Evolutionary conservation across 2,797 vertebrate species (phyloP).

Genomic region (Argentina silus): DNA sequence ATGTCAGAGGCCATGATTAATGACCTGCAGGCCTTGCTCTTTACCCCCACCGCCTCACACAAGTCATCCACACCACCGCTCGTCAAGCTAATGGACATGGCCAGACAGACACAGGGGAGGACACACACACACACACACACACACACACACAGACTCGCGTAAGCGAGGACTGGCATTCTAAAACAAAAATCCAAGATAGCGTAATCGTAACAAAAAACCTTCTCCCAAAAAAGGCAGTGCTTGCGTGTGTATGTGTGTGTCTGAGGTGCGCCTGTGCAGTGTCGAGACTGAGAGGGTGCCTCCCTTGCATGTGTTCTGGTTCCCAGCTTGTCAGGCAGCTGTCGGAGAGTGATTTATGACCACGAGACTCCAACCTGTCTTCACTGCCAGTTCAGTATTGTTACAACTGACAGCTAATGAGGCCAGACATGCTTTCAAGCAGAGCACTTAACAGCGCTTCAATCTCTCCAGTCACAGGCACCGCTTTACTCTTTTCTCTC

Average conservation of each 20-base stretch:
- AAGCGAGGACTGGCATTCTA: slow-evolving; percentile 20
- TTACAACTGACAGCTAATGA: slow-evolving; percentile 98
- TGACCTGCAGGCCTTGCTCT: slow-evolving; percentile 74
- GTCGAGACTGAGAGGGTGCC: slow-evolving; percentile 58
- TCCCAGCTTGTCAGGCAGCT: slow-evolving; percentile 87
- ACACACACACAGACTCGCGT: slow-evolving; percentile 26
- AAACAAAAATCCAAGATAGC: no score
- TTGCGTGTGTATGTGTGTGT: slow-evolving; percentile 32
- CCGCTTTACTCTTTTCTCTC: slow-evolving; percentile 49
- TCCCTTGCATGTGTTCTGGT: slow-evolving; percentile 72
- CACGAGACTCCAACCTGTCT: slow-evolving; percentile 90
- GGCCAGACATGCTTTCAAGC: slow-evolving; percentile 86
- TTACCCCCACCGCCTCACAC: slow-evolving; percentile 47
- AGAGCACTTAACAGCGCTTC: slow-evolving; percentile 81
- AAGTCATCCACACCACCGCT: slow-evolving; percentile 63
- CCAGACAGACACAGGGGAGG: slow-evolving; percentile 32
- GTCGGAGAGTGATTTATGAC: slow-evolving; percentile 93
- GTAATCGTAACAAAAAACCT: background rate
- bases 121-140: background rate
- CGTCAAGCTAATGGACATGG: slow-evolving; percentile 68
- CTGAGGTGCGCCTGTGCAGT: slow-evolving; percentile 35
- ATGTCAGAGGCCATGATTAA: slow-evolving; percentile 83
- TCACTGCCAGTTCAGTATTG: slow-evolving; percentile 96
- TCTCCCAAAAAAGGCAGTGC: slow-evolving; percentile 46
- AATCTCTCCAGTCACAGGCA: slow-evolving; percentile 73